Percentiles rank a stretch among this genome's conserved stretches.
phyloP scores from a whole-genome alignment of 2,888 invertebrate genomes.

The Eristalis intricaria region DNA sequence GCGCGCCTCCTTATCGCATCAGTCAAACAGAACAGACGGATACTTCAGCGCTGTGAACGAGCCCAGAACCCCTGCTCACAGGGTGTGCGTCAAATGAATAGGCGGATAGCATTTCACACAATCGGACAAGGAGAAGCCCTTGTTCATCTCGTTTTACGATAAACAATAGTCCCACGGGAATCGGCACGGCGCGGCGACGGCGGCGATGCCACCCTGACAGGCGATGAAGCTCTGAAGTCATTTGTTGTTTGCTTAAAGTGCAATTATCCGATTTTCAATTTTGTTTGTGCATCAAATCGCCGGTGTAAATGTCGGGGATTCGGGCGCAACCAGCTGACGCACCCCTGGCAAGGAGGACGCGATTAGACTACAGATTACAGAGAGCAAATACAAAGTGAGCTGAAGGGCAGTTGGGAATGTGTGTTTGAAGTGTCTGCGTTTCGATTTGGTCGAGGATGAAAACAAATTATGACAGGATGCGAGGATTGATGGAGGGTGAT shows the following conservation, averaged over 20 bases:
- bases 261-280: constrained; percentile 66
- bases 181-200: no score
- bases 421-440: neutral
- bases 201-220: constrained; percentile 40
- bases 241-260: constrained; percentile 63
- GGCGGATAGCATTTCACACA: constrained; percentile 16
- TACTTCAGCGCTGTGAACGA: neutral
- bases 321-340: constrained; percentile 2
- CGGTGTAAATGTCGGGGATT: constrained; percentile 13
- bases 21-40: neutral
- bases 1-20: constrained; percentile 6
- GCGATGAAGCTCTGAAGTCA: constrained; percentile 38
- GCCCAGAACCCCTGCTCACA: no score
- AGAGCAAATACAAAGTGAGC: constrained; percentile 56
- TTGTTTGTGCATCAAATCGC: constrained; percentile 45
- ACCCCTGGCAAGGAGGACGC: constrained; percentile 38
- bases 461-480: constrained; percentile 11
- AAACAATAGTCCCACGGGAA: constrained; percentile 61
- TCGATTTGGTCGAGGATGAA: constrained; percentile 20
- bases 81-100: neutral
- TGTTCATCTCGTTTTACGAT: constrained; percentile 14
- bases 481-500: neutral
- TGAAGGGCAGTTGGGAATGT: constrained; percentile 27
- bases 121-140: constrained; percentile 6
- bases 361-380: constrained; percentile 68